phyloP scores from a whole-genome alignment of 2,113 vertebrate genomes.

The Lasiurus cinereus region DNA sequence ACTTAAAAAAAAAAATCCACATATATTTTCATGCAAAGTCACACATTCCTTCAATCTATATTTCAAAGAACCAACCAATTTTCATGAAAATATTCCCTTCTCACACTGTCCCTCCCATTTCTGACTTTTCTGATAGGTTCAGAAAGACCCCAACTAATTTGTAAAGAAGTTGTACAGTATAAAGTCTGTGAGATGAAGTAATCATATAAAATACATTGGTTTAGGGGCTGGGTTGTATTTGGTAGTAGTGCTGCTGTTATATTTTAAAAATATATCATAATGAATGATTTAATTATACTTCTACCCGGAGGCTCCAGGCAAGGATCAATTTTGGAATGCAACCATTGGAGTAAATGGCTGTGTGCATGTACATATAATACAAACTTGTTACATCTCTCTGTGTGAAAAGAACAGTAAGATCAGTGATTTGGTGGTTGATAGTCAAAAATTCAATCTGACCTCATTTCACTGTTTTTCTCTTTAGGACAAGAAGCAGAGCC shows the following conservation, averaged over 20 bases:
- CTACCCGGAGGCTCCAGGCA: neutral
- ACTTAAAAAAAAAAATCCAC: neutral
- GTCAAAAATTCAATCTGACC: neutral
- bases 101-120: too few species aligned
- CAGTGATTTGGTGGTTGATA: neutral
- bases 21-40: neutral
- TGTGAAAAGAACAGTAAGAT: neutral
- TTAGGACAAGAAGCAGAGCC: neutral
- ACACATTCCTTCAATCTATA: neutral
- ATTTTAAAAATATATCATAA: conserved; percentile 46
- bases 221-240: neutral
- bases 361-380: neutral
- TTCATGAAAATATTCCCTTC: neutral
- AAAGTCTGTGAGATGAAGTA: neutral
- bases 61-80: conserved; percentile 1
- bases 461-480: neutral
- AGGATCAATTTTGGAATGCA: conserved; percentile 40
- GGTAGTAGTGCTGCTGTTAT: neutral
- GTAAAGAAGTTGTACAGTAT: neutral
- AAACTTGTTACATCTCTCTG: neutral
- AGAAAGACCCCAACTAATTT: neutral
- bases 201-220: neutral
- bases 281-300: conserved; percentile 48
- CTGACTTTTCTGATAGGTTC: neutral
- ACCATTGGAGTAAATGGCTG: neutral